Evolutionary conservation across 2,888 invertebrate genomes (phyloP), one percentile per base, ranked within the genome.

Genomic region (Smittia aterrima): DNA sequence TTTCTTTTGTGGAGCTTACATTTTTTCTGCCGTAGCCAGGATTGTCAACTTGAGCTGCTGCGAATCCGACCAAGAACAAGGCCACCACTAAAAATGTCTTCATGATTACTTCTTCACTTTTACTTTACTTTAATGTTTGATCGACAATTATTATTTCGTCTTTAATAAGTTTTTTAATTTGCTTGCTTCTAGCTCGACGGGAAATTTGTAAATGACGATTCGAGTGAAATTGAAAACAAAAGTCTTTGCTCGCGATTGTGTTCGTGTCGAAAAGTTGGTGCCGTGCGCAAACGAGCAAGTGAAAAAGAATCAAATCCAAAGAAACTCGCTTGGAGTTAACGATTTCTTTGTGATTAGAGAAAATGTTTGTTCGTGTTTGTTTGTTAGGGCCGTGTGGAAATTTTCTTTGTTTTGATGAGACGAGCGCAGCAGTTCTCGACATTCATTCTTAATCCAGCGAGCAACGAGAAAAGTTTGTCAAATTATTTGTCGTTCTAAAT

Each of bases 151-250:
- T 11, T 6, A 18, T 22, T 11, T 58, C 1, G 18, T 18, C 22
- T 20, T 22, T 58, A 16, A 4, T 9, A 58, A 2, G 9, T 20
- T 4, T 24, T 18, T 41, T 68, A n/a, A 70, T 53, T 70, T 54
- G 18, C 70, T 41, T 70, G 47, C 13, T 54, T 27, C 22, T 32
- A 53, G 4, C 7, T 18, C 27, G 54, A 70, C 11, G 18, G 6
- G 70, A 70, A 70, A 53, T 70, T 70, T 54, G 27, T 4, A 54
- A 70, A 70, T 70, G 70, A 41, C 70, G 70, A 70, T 54, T 54
- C 18, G 24, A 53, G 13, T 0, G 16, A 24, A 68, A 68, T 22
- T 47, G 41, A 70, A 70, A 70, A 70, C 32, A 70, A 54, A 70
- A 40, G 41, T 70, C 25, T 18, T 9, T 24, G 9, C 67, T 7